Evolutionary conservation across 2,888 invertebrate species (phyloP).

Genomic region (Dicyrtoma fusca): DNA sequence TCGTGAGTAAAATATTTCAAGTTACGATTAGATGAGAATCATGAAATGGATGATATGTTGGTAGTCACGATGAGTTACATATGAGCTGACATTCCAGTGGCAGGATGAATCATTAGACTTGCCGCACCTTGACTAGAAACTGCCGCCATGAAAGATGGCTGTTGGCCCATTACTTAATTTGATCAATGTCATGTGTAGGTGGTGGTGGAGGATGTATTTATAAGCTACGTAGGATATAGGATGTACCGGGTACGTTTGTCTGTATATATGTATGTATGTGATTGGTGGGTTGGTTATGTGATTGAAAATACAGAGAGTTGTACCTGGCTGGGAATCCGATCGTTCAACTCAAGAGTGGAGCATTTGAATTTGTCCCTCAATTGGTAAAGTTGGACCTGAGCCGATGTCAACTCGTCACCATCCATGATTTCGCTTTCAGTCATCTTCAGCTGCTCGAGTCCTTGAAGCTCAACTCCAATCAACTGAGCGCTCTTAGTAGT

Average conservation of each 20-base stretch:
- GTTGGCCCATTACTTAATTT: slow-evolving; percentile 30
- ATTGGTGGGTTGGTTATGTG: background rate
- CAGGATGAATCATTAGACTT: slow-evolving; percentile 11
- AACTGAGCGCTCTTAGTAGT: slow-evolving; percentile 62
- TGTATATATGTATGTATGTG: background rate
- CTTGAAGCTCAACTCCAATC: slow-evolving; percentile 80
- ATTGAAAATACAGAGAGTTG: slow-evolving; percentile 64
- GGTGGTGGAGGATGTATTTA: background rate
- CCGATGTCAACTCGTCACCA: slow-evolving; percentile 72
- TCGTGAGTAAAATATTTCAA: too few relatives aligned
- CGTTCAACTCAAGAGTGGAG: slow-evolving; percentile 74
- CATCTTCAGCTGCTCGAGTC: slow-evolving; percentile 76
- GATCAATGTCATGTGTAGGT: slow-evolving; percentile 16
- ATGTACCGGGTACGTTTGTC: background rate
- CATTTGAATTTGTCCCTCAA: slow-evolving; percentile 74
- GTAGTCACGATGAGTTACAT: too few relatives aligned
- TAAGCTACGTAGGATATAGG: background rate
- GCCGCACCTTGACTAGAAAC: slow-evolving; percentile 16
- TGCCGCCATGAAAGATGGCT: slow-evolving; percentile 11
- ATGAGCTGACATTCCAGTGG: slow-evolving; percentile 7
- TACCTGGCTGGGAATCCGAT: slow-evolving; percentile 81
- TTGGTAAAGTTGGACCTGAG: slow-evolving; percentile 83
- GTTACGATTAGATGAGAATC: background rate
- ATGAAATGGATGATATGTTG: too few relatives aligned
- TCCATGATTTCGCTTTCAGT: slow-evolving; percentile 77